Conservation (phyloP, 2,113 vertebrate genomes). For the Vombatus ursinus region DNA sequence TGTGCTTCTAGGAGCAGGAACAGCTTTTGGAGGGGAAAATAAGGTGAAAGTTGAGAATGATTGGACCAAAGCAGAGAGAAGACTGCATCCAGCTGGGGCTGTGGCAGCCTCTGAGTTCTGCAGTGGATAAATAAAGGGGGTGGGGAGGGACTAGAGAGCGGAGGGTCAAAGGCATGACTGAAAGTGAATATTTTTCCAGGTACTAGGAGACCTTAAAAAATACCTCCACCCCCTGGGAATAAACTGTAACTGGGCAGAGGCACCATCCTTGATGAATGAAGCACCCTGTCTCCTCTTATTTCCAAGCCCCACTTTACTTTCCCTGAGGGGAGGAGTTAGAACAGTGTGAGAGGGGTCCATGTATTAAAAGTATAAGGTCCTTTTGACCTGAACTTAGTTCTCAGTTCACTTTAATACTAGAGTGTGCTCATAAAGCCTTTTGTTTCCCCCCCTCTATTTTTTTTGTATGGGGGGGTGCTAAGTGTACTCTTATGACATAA, state of each 20-base stretch:
- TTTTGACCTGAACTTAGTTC: background rate
- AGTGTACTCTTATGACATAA: background rate
- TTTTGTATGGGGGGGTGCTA: background rate
- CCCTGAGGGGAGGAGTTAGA: background rate
- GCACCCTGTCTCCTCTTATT: background rate
- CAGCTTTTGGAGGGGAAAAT: background rate
- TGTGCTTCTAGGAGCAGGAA: background rate
- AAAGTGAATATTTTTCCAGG: background rate
- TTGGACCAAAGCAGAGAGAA: background rate
- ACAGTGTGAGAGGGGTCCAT: background rate
- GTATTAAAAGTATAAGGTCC: background rate
- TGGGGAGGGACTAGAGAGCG: background rate
- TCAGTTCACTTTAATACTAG: background rate
- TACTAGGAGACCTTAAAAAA: background rate
- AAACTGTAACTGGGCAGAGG: background rate
- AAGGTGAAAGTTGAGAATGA: background rate
- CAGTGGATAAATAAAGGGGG: background rate
- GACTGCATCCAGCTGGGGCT: background rate
- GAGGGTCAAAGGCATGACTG: background rate
- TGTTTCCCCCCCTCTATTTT: background rate
- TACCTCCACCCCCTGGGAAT: background rate
- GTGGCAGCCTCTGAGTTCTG: accelerated
- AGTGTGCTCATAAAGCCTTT: background rate
- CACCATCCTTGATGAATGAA: conserved; percentile 3
- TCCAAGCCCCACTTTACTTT: conserved; percentile 14